These are phyloP conservation scores for Torymus aiolomorphi DNA, from an alignment of 2,888 invertebrate species.

Conservation along the genomic window DNA sequence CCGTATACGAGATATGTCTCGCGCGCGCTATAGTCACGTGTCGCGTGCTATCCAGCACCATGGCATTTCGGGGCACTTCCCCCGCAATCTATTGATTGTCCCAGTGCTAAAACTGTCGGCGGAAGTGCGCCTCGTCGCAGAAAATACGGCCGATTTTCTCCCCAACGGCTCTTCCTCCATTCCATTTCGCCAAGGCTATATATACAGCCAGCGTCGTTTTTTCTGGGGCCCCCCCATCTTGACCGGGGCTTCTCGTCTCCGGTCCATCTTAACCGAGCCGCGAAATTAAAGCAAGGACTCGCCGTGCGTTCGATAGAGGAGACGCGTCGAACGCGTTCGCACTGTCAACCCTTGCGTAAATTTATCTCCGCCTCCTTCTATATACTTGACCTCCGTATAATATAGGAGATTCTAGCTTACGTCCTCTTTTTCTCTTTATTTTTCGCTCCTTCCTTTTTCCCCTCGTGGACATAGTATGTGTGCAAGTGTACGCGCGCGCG, in stretches of 20 bases:
- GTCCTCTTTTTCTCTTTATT: background rate
- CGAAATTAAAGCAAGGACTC: conserved; percentile 49
- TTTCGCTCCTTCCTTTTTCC: background rate
- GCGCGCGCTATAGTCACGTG: too few relatives aligned
- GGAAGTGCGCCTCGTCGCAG: conserved; percentile 28
- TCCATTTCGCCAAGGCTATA: too few relatives aligned
- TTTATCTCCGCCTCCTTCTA: conserved; percentile 7
- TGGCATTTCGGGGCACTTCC: background rate
- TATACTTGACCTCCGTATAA: background rate
- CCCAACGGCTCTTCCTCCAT: background rate
- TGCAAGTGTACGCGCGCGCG: too few relatives aligned
- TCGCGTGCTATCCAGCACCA: too few relatives aligned
- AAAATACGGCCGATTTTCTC: conserved; percentile 33
- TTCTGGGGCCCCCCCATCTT: background rate
- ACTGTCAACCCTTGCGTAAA: conserved; percentile 33
- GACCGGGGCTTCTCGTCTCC: conserved; percentile 1
- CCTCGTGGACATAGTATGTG: background rate
- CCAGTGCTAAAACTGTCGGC: conserved; percentile 39
- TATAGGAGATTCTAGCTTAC: background rate
- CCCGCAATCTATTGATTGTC: conserved; percentile 2
- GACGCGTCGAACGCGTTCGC: background rate
- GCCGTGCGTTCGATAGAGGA: background rate
- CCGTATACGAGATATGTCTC: background rate
- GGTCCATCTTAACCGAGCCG: conserved; percentile 49
- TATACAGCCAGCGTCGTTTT: background rate